Evolutionary conservation across 2,797 vertebrate genomes (phyloP).

Genomic region (Malurus leucopterus): DNA sequence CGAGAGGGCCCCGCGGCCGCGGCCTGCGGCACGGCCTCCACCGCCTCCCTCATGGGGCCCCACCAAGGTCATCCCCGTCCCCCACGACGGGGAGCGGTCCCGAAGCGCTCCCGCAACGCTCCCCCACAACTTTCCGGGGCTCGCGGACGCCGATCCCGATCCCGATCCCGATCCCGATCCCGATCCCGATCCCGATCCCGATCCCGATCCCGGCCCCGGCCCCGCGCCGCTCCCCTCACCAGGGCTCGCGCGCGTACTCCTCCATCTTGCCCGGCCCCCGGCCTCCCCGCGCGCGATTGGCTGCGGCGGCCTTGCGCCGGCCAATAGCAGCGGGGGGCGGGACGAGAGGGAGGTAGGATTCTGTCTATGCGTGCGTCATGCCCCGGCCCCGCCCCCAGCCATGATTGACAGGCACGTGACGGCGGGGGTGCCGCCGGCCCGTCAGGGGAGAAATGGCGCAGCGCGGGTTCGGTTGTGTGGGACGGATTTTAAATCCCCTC

Average conservation of each 20-base stretch:
- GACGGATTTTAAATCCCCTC: neutral
- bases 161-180: neutral
- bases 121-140: no score
- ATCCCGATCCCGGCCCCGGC: neutral
- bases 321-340: neutral
- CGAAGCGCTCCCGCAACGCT: neutral
- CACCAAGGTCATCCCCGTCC: neutral
- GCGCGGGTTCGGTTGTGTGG: rapidly evolving
- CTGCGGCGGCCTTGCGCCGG: rapidly evolving
- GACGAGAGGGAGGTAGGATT: rapidly evolving
- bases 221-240: conserved; percentile 71
- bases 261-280: conserved; percentile 83
- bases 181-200: neutral
- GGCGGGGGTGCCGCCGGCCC: rapidly evolving
- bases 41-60: neutral
- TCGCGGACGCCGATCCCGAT: neutral
- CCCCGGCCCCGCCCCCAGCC: rapidly evolving
- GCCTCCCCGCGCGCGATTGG: neutral
- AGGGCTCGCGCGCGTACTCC: conserved; percentile 93
- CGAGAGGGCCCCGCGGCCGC: neutral
- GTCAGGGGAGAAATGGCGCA: rapidly evolving
- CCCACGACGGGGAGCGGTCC: neutral
- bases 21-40: neutral
- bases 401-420: neutral
- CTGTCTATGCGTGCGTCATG: neutral